phyloP scores from a whole-genome alignment of 2,113 vertebrate species.

The Mesitornis unicolor region DNA sequence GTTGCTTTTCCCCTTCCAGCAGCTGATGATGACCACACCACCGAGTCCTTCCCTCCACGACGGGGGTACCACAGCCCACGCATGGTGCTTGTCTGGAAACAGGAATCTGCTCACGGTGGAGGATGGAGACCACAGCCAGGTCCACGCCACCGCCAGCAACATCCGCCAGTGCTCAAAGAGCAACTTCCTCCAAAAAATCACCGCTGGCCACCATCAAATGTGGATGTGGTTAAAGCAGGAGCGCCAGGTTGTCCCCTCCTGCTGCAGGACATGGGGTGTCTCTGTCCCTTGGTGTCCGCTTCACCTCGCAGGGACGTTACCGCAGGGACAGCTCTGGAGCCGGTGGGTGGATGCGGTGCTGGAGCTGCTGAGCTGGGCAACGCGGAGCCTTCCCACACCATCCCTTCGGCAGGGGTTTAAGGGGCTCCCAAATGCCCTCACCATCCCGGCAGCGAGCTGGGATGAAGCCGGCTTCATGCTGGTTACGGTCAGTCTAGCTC shows the following conservation, averaged over 20 bases:
- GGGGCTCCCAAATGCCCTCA: neutral
- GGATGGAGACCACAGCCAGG: neutral
- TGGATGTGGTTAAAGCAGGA: neutral
- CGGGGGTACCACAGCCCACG: fast-evolving
- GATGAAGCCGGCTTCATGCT: neutral
- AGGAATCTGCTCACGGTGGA: too few relatives aligned
- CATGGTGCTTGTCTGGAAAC: fast-evolving
- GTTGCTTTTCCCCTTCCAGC: neutral
- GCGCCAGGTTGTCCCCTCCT: neutral
- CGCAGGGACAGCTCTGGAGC: neutral
- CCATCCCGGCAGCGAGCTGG: neutral
- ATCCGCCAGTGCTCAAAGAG: neutral
- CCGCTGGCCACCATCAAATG: neutral
- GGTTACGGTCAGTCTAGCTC: neutral
- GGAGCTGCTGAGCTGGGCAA: neutral
- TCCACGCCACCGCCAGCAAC: neutral
- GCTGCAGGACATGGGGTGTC: too few relatives aligned
- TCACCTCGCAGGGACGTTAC: neutral
- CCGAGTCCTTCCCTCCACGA: neutral
- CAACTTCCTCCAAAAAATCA: neutral
- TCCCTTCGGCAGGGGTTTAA: too few relatives aligned
- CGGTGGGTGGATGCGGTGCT: neutral
- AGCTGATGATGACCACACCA: neutral
- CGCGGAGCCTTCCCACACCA: neutral
- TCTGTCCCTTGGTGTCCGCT: too few relatives aligned